Evolutionary conservation across 2,888 invertebrate genomes (phyloP).

Genomic region (Strigamia crassipes): DNA sequence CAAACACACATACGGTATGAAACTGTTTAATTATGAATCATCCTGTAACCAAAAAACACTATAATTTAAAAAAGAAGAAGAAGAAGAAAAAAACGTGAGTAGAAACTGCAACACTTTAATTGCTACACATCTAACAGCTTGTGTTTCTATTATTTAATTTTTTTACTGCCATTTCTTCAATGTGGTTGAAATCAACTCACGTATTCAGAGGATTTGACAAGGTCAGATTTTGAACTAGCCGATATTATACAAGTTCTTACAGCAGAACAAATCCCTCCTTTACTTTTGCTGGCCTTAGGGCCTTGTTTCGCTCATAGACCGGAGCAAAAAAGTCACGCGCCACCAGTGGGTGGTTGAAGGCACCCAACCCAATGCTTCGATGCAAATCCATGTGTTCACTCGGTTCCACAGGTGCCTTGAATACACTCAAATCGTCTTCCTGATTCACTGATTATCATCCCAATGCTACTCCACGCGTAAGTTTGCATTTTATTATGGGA

Average conservation of each 20-base stretch:
- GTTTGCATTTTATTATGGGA: background rate
- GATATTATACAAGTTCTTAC: constrained; percentile 30
- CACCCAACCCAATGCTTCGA: constrained; percentile 11
- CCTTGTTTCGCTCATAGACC: constrained; percentile 27
- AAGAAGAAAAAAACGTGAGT: background rate
- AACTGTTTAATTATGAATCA: too few relatives aligned
- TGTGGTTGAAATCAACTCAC: background rate
- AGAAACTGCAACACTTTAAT: background rate
- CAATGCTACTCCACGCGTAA: background rate
- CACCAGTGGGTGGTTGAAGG: constrained; percentile 26
- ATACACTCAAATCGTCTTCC: background rate
- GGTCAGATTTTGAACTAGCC: constrained; percentile 26
- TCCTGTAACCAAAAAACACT: too few relatives aligned
- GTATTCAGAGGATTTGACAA: constrained; percentile 26
- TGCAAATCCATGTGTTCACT: background rate
- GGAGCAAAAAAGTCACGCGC: constrained; percentile 26
- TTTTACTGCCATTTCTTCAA: background rate
- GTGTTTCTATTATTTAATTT: background rate
- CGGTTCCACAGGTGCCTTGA: background rate
- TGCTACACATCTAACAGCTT: background rate
- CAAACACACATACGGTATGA: too few relatives aligned
- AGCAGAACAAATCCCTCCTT: constrained; percentile 16
- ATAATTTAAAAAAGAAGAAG: background rate
- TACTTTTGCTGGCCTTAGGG: constrained; percentile 13
- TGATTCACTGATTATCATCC: background rate